Evolutionary conservation across 2,888 invertebrate genomes (phyloP).

Genomic region (Eutolmus rufibarbis): DNA sequence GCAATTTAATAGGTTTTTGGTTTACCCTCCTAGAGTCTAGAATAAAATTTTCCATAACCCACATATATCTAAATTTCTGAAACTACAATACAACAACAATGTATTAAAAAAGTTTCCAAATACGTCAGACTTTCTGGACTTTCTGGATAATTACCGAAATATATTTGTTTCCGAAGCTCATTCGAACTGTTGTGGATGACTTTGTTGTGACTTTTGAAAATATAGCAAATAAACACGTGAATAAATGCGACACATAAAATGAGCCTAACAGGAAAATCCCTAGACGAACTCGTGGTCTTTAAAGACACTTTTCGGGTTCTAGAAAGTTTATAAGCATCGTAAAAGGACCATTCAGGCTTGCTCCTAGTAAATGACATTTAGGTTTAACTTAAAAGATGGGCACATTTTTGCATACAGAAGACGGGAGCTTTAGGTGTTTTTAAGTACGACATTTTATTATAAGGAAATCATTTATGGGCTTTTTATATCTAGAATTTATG

Average conservation of each 20-base stretch:
- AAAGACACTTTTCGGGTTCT: background rate
- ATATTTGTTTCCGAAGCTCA: background rate
- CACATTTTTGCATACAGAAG: background rate
- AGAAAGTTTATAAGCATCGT: background rate
- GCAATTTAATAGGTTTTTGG: background rate
- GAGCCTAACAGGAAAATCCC: background rate
- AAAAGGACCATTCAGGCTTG: background rate
- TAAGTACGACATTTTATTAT: background rate
- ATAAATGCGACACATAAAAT: background rate
- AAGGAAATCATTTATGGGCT: background rate
- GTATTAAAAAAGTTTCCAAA: background rate
- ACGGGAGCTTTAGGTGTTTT: background rate
- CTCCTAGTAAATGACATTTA: background rate
- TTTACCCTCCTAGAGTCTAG: background rate
- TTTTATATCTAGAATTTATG: background rate
- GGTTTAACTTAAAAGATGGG: background rate
- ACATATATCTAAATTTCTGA: background rate
- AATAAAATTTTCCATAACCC: background rate
- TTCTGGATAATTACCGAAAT: background rate
- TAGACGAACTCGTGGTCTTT: background rate
- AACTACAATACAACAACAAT: background rate
- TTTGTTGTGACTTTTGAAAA: background rate
- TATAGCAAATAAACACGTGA: background rate
- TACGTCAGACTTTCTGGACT: background rate
- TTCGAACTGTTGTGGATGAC: background rate